Evolutionary conservation across 2,797 vertebrate genomes (phyloP), one percentile per base, ranked within the genome.

Genomic region (Coreius guichenoti): DNA sequence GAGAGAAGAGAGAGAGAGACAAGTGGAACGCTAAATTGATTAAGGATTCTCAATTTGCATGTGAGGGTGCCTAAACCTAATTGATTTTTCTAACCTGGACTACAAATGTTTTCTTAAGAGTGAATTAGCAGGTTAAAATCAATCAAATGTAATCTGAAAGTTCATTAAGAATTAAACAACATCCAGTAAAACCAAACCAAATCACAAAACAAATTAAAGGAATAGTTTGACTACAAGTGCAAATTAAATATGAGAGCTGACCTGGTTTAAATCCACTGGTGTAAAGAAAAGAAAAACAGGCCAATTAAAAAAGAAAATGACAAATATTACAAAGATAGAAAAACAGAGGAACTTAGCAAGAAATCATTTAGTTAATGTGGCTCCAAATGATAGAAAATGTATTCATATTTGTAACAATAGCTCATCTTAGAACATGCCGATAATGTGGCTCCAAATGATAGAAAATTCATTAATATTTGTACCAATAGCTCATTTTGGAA

Each of bases 121-220:
- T 31, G 65, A 88, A 86, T 89, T 79, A 90, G 89, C 43, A 56
- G 70, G 86, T 86, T 89, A 39, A 81, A 68, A 79, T 67, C 84
- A 87, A 88, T 90, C 78, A 77, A 80, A 86, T 82, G 73, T 88
- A 90, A 92, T 88, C 87, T 84, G 31, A 39, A 87, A 87, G 86
- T 89, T 91, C 69, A 92, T 91, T 90, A 92, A 89, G 80, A 73
- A 23, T 76, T 56, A 54, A 76, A 33, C 12, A 76, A 56, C 31
- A 23, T 76, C 26, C 29, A 36, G 49, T n/a, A 36, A 36, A 76
- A 54, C 49, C 31, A 56, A 76, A 16, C 47, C 47, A 51, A 21
- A 49, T 31, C 26, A 73, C 70, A 49, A 47, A 47, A 8, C n/a
- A 51, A 74, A 51, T 75, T 14, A 56, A 70, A 67, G 16, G 29